phyloP scores from a whole-genome alignment of 2,888 invertebrate species.

The Amiota mariae region DNA sequence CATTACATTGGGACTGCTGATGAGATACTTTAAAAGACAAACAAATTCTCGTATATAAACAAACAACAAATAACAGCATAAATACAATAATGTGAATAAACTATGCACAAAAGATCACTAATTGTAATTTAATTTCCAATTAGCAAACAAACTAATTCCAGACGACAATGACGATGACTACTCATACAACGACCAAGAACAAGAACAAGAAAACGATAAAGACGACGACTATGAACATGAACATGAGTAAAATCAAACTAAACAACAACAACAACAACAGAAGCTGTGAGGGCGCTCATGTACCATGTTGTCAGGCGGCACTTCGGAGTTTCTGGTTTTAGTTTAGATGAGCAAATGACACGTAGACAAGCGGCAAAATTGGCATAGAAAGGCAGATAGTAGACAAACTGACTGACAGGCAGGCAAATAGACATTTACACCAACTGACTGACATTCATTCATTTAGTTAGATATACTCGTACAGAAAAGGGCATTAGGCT shows the following conservation, averaged over 20 bases:
- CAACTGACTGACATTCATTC: background rate
- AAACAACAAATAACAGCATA: constrained; percentile 41
- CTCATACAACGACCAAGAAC: constrained; percentile 31
- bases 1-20: background rate
- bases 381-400: constrained; percentile 10
- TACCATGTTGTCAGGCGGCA: background rate
- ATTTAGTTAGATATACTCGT: background rate
- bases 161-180: constrained; percentile 42
- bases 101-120: constrained; percentile 66
- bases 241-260: background rate
- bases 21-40: constrained; percentile 33
- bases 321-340: background rate
- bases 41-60: too few species aligned
- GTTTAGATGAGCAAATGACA: constrained; percentile 9
- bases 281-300: background rate
- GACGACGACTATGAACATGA: background rate
- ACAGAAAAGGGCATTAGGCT: background rate
- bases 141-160: constrained; percentile 71
- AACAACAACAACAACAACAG: background rate
- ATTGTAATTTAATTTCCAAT: constrained; percentile 73
- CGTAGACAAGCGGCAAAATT: constrained; percentile 2
- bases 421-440: background rate
- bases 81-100: constrained; percentile 64
- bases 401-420: constrained; percentile 18
- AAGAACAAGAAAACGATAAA: constrained; percentile 22